phyloP scores from a whole-genome alignment of 2,113 vertebrate genomes.

The Ceuthmochares aereus region DNA sequence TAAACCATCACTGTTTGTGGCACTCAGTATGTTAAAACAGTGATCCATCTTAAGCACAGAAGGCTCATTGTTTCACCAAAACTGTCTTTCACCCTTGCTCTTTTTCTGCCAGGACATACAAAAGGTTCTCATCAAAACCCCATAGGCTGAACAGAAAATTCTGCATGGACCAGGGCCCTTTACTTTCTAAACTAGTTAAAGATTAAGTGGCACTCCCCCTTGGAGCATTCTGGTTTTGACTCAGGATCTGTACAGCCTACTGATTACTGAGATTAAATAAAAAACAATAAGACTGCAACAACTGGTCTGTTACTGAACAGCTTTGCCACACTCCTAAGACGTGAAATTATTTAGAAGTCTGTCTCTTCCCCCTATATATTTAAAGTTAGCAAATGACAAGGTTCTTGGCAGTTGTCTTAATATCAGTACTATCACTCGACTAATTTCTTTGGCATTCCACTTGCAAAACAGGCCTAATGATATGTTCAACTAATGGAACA shows the following conservation, averaged over 20 bases:
- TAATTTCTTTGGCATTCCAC: slow-evolving; percentile 58
- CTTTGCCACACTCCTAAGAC: neutral
- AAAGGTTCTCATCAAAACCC: neutral
- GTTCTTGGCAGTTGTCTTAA: slow-evolving; percentile 34
- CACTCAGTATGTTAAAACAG: neutral
- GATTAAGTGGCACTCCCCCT: neutral
- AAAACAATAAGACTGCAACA: neutral
- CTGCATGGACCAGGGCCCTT: neutral
- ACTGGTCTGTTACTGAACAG: neutral
- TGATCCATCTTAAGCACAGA: neutral
- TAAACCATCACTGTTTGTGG: neutral
- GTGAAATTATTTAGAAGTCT: slow-evolving; percentile 1
- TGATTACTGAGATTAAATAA: neutral
- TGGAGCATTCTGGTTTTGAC: neutral
- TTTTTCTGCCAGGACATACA: neutral
- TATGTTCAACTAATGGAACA: slow-evolving; percentile 61
- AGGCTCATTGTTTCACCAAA: neutral
- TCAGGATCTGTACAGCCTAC: neutral
- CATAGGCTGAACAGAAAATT: neutral
- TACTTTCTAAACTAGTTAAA: neutral
- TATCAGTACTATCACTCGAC: slow-evolving; percentile 46
- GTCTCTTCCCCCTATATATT: neutral
- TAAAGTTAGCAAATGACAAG: slow-evolving; percentile 58
- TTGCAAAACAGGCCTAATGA: slow-evolving; percentile 55
- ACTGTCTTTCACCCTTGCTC: neutral